Conservation (phyloP, 1,140 invertebrate genomes). For the Zaprionus africanus region DNA sequence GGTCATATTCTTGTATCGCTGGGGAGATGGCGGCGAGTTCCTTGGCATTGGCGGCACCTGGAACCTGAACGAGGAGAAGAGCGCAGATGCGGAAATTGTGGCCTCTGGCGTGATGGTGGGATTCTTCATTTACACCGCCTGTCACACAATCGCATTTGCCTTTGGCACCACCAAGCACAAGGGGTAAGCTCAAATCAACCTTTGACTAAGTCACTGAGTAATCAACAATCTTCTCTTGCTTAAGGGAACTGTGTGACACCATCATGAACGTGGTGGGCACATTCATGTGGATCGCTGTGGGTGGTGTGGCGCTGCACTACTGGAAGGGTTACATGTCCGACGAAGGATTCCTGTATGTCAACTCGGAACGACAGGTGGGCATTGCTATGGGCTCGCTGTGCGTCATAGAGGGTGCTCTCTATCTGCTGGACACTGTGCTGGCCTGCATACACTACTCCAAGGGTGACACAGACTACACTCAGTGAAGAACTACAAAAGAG, state of each 20-base stretch:
- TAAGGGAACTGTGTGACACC: conserved; percentile 89
- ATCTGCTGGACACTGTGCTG: conserved; percentile 91
- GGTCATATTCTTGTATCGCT: conserved; percentile 91
- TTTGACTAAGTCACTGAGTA: not conserved
- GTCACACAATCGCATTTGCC: conserved; percentile 89
- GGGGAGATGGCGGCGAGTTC: conserved; percentile 92
- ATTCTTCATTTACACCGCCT: conserved; percentile 91
- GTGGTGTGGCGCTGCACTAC: conserved; percentile 93
- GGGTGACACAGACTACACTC: conserved; percentile 85
- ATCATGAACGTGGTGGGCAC: conserved; percentile 94
- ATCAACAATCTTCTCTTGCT: conserved; percentile 3
- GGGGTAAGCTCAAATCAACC: conserved; percentile 84
- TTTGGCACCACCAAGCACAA: conserved; percentile 91
- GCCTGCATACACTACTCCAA: conserved; percentile 90
- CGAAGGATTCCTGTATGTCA: conserved; percentile 88
- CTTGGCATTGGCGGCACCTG: conserved; percentile 93
- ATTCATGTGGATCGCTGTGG: conserved; percentile 92
- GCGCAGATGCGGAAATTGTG: conserved; percentile 92
- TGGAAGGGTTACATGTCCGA: conserved; percentile 93
- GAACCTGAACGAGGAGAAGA: conserved; percentile 95
- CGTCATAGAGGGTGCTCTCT: conserved; percentile 90
- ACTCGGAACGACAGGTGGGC: conserved; percentile 90
- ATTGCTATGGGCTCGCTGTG: conserved; percentile 91
- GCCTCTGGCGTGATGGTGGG: conserved; percentile 94
- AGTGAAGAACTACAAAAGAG: conserved; percentile 28